Evolutionary conservation across 2,113 vertebrate species (phyloP).

Genomic region (Promerops cafer): DNA sequence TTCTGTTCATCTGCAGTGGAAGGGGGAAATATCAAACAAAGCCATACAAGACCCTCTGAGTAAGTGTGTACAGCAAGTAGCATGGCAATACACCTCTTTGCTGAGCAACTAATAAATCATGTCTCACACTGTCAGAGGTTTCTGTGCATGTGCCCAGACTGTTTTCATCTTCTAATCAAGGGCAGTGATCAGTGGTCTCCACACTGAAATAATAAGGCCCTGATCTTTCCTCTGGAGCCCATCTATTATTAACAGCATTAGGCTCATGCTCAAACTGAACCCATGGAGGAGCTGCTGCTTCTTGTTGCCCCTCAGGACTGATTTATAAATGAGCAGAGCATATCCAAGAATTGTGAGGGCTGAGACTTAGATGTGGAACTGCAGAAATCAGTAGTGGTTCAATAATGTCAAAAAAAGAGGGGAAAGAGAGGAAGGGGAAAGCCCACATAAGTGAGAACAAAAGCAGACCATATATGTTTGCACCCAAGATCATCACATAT

Average conservation of each 20-base stretch:
- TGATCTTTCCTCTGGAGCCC: not conserved
- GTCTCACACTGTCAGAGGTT: not conserved
- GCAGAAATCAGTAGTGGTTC: not conserved
- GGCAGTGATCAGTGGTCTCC: not conserved
- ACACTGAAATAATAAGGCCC: not conserved
- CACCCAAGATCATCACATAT: not conserved
- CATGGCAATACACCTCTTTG: not conserved
- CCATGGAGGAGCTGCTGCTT: not conserved
- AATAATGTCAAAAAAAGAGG: not conserved
- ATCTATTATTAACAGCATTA: not conserved
- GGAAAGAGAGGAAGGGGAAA: not conserved
- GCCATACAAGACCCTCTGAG: not conserved
- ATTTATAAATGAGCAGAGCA: not conserved
- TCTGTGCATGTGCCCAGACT: not conserved
- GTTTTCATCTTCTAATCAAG: not conserved
- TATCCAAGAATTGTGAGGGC: accelerated
- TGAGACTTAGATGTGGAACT: not conserved
- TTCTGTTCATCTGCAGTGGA: conserved; percentile 43
- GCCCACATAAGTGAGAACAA: not conserved
- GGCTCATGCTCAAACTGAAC: not conserved
- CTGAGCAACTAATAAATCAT: not conserved
- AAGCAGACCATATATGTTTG: not conserved
- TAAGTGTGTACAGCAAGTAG: not conserved
- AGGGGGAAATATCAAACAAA: not conserved
- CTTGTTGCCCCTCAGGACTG: not conserved